Base-by-base conservation (phyloP, 2,888 invertebrate genomes). In the Oeneis ivallda region DNA sequence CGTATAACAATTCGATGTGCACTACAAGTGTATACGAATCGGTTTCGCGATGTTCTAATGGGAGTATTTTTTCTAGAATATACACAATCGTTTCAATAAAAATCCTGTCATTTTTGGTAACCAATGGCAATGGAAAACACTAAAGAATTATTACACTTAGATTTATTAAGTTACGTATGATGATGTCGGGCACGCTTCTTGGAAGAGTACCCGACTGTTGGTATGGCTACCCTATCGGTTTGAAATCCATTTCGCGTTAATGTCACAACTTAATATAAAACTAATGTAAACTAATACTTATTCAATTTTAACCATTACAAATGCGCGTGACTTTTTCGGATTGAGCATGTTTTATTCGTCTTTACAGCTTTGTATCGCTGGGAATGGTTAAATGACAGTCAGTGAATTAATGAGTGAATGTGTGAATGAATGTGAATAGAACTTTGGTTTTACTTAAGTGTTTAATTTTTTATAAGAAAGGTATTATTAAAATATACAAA, bases 91-190 rank as follows among this genome's bases (percentile, higher is more conserved):
- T 88, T 85, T 87, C 77, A 85, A 82, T 86, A 85, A 85, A 85
- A 83, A 89, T 92, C 91, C 91, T 92, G 91, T 92, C 90, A 89
- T 89, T 89, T 89, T 90, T 91, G 91, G 91, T 92, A 92, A 92
- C 91, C 89, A 89, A 91, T 92, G 90, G 89, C 90, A 87, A 88
- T 86, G 86, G 85, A 85, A 87, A 87, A 86, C 83, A 79, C 82
- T 84, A 85, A 85, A 81, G 79, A 82, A 83, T 83, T 83, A 87
- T 83, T 83, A 87, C 85, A 86, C 84, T 84, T 83, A 87, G 74
- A 69, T 39, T 81, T 80, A 79, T 80, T 82, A 82, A 86, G 81
- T 90, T 91, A 90, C 90, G 90, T 90, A 90, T 89, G 86, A 79
- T 79, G 78, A 71, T 70, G 82, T 75, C 74, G 80, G 76, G 75